Conservation (phyloP, 2,888 invertebrate genomes). For the Tanytarsus gracilentus region DNA sequence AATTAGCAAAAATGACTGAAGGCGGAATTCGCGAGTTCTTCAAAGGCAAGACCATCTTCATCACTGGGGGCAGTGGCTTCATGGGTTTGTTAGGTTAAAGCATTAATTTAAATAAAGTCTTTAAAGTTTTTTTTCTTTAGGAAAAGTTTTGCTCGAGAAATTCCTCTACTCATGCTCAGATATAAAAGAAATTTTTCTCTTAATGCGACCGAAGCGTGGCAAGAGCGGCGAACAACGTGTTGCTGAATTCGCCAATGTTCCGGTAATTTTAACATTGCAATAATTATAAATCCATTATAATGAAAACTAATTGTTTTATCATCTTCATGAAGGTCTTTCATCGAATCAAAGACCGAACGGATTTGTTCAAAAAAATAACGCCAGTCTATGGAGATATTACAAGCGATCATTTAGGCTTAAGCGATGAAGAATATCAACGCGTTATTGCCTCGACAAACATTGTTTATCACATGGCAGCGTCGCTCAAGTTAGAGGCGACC, state of each 20-base stretch:
- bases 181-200: constrained; percentile 52
- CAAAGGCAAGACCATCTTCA: constrained; percentile 51
- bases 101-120: background rate
- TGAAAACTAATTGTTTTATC: background rate
- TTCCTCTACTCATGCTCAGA: constrained; percentile 56
- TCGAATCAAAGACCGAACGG: constrained; percentile 59
- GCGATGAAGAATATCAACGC: constrained; percentile 48
- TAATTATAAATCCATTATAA: background rate
- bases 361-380: constrained; percentile 62
- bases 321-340: constrained; percentile 54
- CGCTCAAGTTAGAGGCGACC: constrained; percentile 79
- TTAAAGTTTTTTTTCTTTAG: constrained; percentile 51
- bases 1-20: background rate
- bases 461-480: constrained; percentile 92
- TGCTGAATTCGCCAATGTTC: constrained; percentile 61
- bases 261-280: constrained; percentile 44
- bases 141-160: constrained; percentile 54
- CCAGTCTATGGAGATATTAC: constrained; percentile 69
- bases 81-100: too few species aligned
- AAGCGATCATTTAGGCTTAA: constrained; percentile 51
- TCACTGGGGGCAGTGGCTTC: constrained; percentile 48
- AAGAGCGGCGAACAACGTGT: constrained; percentile 54
- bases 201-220: constrained; percentile 57
- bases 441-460: constrained; percentile 61
- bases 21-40: constrained; percentile 50